phyloP scores from a whole-genome alignment of 37 sponge, comb jelly and placozoan genomes.

The Chondrilla cf. caribensis region DNA sequence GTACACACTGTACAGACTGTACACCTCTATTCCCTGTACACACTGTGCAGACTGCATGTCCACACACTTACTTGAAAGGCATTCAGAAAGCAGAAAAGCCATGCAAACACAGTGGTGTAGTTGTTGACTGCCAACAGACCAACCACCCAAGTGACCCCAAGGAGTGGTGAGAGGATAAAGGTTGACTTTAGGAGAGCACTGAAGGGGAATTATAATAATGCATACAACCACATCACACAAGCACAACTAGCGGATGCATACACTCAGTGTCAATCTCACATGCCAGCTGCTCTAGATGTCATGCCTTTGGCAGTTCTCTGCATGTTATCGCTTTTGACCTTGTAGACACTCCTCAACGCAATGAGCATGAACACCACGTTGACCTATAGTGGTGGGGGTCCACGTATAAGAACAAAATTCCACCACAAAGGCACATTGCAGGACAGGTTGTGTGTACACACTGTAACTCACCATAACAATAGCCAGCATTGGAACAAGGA shows the following conservation, averaged over 20 bases:
- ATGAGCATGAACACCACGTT: constrained; percentile 34
- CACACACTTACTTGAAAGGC: constrained; percentile 54
- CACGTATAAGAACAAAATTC: no score
- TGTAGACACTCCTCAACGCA: constrained; percentile 15
- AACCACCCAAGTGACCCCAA: constrained; percentile 62
- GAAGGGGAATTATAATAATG: no score
- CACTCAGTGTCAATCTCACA: not conserved
- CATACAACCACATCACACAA: not conserved
- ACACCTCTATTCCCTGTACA: no score
- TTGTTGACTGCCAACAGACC: constrained; percentile 62
- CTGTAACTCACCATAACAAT: constrained; percentile 32
- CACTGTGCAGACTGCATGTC: no score
- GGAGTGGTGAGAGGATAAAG: constrained; percentile 39
- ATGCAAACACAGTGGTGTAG: constrained; percentile 61
- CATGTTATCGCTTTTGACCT: constrained; percentile 1
- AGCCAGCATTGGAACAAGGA: constrained; percentile 42
- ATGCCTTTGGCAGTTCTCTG: not conserved
- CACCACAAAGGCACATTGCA: no score
- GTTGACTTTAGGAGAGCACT: constrained; percentile 38
- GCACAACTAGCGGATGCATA: not conserved
- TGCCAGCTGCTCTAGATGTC: not conserved
- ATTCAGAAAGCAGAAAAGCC: constrained; percentile 67
- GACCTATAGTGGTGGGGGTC: constrained; percentile 24
- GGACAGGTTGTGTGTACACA: not conserved
- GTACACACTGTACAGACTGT: not conserved